These are phyloP conservation scores for Misgurnus mizolepis DNA, from an alignment of 2,113 vertebrate species.

Conservation along the genomic window DNA sequence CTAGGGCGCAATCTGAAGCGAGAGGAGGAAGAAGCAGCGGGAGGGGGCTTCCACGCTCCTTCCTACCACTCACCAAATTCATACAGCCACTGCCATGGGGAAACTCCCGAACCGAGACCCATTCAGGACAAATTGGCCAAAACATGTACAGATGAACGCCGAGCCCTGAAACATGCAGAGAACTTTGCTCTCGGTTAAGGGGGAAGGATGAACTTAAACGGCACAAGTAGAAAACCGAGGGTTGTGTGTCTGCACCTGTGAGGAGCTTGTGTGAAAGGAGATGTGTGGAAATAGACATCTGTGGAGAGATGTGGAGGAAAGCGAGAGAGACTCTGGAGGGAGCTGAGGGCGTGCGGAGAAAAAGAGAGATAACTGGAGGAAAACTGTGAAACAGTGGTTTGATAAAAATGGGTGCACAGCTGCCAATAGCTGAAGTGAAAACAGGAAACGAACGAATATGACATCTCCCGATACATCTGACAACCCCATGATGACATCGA, in stretches of 20 bases:
- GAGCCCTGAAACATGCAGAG: not conserved
- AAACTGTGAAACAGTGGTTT: constrained; percentile 69
- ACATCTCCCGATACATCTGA: constrained; percentile 54
- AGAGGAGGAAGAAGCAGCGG: constrained; percentile 73
- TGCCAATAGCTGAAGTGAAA: constrained; percentile 75
- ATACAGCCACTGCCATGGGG: constrained; percentile 57
- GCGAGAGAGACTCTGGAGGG: constrained; percentile 57
- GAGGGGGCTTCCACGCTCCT: constrained; percentile 76
- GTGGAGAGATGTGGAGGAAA: constrained; percentile 38
- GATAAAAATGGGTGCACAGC: constrained; percentile 75
- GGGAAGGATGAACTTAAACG: not conserved
- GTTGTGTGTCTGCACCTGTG: constrained; percentile 44
- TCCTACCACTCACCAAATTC: constrained; percentile 63
- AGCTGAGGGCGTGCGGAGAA: constrained; percentile 57
- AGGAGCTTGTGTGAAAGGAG: constrained; percentile 46
- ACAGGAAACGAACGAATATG: constrained; percentile 70
- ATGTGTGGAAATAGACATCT: constrained; percentile 52
- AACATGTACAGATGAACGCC: not conserved
- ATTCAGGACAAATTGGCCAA: not conserved
- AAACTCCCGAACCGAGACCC: constrained; percentile 41
- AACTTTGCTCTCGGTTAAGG: not conserved
- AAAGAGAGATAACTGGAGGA: constrained; percentile 61
- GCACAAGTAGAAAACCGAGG: not conserved
- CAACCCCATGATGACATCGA: constrained; percentile 43
- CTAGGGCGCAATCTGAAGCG: constrained; percentile 65